These are phyloP conservation scores for Drosophila kanapiae DNA, from an alignment of 1,140 invertebrate genomes.

Conservation along the genomic window DNA sequence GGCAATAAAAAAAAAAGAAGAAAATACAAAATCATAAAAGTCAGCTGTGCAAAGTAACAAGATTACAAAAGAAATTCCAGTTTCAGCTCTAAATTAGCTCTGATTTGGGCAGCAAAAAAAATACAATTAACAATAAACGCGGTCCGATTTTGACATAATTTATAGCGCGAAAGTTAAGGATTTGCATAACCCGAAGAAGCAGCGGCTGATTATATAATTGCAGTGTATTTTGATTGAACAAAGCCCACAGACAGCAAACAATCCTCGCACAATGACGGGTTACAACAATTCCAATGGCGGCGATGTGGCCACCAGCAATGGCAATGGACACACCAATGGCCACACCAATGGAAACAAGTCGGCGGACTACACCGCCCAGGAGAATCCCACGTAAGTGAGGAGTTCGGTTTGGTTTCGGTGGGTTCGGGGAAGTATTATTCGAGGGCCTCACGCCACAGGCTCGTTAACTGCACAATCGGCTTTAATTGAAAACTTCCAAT, in stretches of 20 bases:
- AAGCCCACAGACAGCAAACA: background rate
- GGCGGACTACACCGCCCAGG: constrained; percentile 59
- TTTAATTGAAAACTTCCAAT: constrained; percentile 35
- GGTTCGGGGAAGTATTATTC: background rate
- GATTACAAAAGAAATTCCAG: constrained; percentile 59
- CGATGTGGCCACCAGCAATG: constrained; percentile 64
- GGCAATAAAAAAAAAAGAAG: constrained; percentile 23
- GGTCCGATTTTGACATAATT: constrained; percentile 35
- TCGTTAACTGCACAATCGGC: constrained; percentile 46
- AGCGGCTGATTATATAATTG: constrained; percentile 47
- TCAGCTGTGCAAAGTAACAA: constrained; percentile 49
- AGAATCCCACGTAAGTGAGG: constrained; percentile 67
- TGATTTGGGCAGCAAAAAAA: constrained; percentile 19
- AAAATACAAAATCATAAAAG: constrained; percentile 8
- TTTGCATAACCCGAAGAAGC: constrained; percentile 53
- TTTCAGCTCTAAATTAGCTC: constrained; percentile 55
- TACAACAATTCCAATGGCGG: constrained; percentile 54
- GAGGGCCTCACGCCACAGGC: constrained; percentile 42
- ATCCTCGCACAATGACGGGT: constrained; percentile 59
- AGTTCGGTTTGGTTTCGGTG: background rate
- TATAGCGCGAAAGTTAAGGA: constrained; percentile 31
- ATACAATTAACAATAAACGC: constrained; percentile 7
- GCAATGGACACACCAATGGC: constrained; percentile 44
- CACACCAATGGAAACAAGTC: constrained; percentile 38
- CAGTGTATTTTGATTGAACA: constrained; percentile 24